These are phyloP conservation scores for Denticeps clupeoides DNA, from an alignment of 2,797 vertebrate species.

Conservation along the genomic window DNA sequence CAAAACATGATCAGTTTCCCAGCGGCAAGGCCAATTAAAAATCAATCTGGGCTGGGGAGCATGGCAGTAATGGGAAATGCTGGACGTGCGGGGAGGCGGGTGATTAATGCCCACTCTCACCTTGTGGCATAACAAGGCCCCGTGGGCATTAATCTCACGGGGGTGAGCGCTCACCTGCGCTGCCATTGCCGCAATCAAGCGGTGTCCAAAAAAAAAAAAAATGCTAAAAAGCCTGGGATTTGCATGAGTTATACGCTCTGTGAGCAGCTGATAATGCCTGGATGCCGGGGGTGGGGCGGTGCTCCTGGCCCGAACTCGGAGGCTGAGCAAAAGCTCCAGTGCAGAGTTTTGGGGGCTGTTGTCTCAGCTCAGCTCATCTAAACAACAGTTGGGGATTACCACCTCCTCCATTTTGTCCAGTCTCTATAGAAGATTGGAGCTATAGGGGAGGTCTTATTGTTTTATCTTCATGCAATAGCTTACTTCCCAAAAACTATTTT, in stretches of 20 bases:
- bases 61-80: slow-evolving; percentile 62
- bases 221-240: slow-evolving; percentile 31
- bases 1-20: slow-evolving; percentile 66
- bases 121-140: slow-evolving; percentile 69
- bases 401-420: slow-evolving; percentile 1
- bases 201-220: slow-evolving; percentile 27
- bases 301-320: neutral
- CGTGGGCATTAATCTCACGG: slow-evolving; percentile 56
- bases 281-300: neutral
- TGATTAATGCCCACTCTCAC: slow-evolving; percentile 71
- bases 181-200: slow-evolving; percentile 30
- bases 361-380: too few species aligned
- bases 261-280: slow-evolving; percentile 21
- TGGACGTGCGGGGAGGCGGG: slow-evolving; percentile 48
- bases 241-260: slow-evolving; percentile 29
- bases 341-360: too few species aligned
- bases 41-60: slow-evolving; percentile 63
- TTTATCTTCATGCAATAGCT: too few species aligned
- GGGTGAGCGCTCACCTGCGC: slow-evolving; percentile 41
- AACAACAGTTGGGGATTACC: slow-evolving; percentile 16
- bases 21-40: slow-evolving; percentile 69
- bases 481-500: too few species aligned
- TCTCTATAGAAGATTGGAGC: too few species aligned
- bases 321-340: neutral
- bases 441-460: too few species aligned